phyloP scores from a whole-genome alignment of 2,888 invertebrate species.

The Timema cristinae region DNA sequence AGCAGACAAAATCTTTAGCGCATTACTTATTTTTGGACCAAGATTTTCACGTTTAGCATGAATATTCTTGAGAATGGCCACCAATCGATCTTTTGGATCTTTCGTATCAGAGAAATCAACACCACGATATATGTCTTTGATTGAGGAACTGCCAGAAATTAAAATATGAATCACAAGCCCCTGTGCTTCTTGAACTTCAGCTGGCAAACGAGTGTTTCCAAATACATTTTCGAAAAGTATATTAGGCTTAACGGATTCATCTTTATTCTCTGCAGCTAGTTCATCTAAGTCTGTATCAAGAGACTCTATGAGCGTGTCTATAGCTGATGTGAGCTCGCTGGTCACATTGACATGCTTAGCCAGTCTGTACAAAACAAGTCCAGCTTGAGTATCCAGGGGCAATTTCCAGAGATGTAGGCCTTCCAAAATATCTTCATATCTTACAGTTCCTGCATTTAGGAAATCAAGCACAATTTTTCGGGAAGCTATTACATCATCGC shows the following conservation, averaged over 20 bases:
- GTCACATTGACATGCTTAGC: constrained; percentile 5
- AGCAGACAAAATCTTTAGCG: constrained; percentile 15
- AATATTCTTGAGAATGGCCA: constrained; percentile 20
- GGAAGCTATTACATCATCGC: constrained; percentile 11
- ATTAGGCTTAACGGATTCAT: constrained; percentile 17
- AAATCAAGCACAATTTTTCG: neutral
- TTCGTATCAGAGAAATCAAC: constrained; percentile 15
- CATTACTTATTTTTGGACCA: constrained; percentile 10
- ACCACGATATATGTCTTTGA: constrained; percentile 19
- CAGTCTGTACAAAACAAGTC: constrained; percentile 19
- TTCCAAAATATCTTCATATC: constrained; percentile 8
- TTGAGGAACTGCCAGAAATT: neutral
- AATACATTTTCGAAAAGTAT: constrained; percentile 17
- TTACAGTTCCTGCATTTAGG: neutral
- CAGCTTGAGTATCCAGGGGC: constrained; percentile 19
- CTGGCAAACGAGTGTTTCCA: neutral
- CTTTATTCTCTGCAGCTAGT: constrained; percentile 18
- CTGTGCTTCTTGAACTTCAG: constrained; percentile 22
- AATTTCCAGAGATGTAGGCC: constrained; percentile 23
- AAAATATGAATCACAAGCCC: constrained; percentile 19
- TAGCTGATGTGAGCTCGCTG: neutral
- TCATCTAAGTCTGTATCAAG: constrained; percentile 14
- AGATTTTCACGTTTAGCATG: constrained; percentile 10
- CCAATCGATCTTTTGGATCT: constrained; percentile 13
- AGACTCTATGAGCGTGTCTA: constrained; percentile 4